These are phyloP conservation scores for Drusus annulatus DNA, from an alignment of 1,140 invertebrate species.

Conservation along the genomic window DNA sequence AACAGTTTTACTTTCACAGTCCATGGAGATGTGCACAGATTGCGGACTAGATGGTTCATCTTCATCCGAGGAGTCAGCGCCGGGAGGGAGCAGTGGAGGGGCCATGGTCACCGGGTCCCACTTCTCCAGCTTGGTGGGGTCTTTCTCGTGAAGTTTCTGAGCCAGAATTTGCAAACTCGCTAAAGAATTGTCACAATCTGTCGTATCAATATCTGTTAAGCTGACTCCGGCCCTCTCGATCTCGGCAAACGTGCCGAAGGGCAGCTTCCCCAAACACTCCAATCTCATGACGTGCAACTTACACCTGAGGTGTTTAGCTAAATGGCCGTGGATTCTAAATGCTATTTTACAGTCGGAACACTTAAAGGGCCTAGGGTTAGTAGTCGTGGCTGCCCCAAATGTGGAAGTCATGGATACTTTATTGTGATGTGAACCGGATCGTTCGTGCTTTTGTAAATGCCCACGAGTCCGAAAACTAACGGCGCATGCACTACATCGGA, in stretches of 20 bases:
- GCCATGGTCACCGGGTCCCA: conserved; percentile 68
- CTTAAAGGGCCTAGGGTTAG: conserved; percentile 94
- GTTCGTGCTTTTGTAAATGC: conserved; percentile 92
- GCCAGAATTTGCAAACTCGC: conserved; percentile 86
- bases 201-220: conserved; percentile 93
- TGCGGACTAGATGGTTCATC: conserved; percentile 63
- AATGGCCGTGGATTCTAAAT: conserved; percentile 95
- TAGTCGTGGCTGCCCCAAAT: conserved; percentile 86
- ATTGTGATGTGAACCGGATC: conserved; percentile 91
- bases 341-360: conserved; percentile 96
- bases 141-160: conserved; percentile 86
- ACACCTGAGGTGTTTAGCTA: conserved; percentile 96
- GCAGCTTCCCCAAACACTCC: conserved; percentile 93
- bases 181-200: conserved; percentile 93
- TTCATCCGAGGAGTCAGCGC: conserved; percentile 67
- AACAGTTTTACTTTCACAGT: conserved; percentile 66
- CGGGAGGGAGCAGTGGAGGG: conserved; percentile 58
- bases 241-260: conserved; percentile 96
- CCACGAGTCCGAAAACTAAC: conserved; percentile 93
- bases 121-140: conserved; percentile 81
- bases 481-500: conserved; percentile 91
- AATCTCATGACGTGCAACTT: conserved; percentile 98
- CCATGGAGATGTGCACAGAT: conserved; percentile 61
- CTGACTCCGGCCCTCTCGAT: conserved; percentile 92
- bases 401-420: conserved; percentile 92